Conservation (phyloP, 2,888 invertebrate species). For the Flabesymbios commensalis region DNA sequence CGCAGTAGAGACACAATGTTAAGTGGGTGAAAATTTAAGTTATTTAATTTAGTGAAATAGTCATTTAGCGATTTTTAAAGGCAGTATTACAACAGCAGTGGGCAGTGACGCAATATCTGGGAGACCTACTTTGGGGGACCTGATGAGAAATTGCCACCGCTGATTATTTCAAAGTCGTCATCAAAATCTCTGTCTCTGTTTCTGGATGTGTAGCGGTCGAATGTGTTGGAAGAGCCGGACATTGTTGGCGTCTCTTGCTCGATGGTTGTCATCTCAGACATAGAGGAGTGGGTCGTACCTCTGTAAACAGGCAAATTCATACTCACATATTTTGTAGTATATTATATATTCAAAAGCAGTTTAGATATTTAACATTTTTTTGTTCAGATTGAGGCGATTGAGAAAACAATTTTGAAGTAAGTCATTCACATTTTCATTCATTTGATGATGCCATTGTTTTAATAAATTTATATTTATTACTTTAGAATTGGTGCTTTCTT, state of each 20-base stretch:
- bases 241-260: conserved; percentile 72
- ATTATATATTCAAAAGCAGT: too few relatives aligned
- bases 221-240: conserved; percentile 22
- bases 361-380: too few relatives aligned
- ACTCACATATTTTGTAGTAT: too few relatives aligned
- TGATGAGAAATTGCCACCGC: conserved; percentile 25
- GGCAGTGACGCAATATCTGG: background rate
- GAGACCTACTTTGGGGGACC: conserved; percentile 36
- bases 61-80: too few relatives aligned
- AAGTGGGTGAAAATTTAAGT: too few relatives aligned
- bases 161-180: conserved; percentile 61
- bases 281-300: conserved; percentile 77
- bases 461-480: too few relatives aligned
- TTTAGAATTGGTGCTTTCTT: too few relatives aligned
- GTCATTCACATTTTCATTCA: background rate
- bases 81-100: background rate
- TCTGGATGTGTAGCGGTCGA: conserved; percentile 35
- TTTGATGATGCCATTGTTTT: background rate
- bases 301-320: too few relatives aligned
- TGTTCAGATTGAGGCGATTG: too few relatives aligned
- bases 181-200: conserved; percentile 53
- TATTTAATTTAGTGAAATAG: too few relatives aligned
- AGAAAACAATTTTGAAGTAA: too few relatives aligned
- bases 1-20: too few relatives aligned
- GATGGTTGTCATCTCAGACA: conserved; percentile 88